Percentiles rank a stretch among this genome's conserved stretches.
phyloP scores from a whole-genome alignment of 2,797 vertebrate genomes.

The Macrochelys suwanniensis region DNA sequence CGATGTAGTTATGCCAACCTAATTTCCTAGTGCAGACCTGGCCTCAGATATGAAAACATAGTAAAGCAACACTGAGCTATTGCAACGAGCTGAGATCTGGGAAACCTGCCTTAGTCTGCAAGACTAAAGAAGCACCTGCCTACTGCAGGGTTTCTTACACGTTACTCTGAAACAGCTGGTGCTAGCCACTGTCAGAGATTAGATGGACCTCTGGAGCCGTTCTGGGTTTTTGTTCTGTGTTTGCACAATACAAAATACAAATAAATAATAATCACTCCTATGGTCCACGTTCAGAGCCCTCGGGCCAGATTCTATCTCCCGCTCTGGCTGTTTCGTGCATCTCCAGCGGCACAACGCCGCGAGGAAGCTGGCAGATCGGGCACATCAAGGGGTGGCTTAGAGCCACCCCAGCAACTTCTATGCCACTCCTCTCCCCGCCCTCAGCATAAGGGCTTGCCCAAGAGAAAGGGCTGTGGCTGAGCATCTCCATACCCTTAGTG shows the following conservation, averaged over 20 bases:
- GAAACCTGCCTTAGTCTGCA: not conserved
- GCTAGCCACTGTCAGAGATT: not conserved
- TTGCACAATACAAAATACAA: not conserved
- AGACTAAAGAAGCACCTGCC: not conserved
- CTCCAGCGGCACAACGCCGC: slow-evolving; percentile 37
- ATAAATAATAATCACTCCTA: not conserved
- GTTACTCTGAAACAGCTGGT: not conserved
- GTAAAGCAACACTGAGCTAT: not conserved
- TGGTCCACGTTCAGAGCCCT: not conserved
- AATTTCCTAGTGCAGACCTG: not conserved
- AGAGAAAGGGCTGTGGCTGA: not conserved
- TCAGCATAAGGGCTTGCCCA: not conserved
- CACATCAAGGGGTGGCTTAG: not conserved
- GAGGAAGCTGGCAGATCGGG: slow-evolving; percentile 51
- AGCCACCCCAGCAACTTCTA: not conserved
- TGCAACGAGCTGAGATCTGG: not conserved
- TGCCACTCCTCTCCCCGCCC: not conserved
- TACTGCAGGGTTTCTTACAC: not conserved
- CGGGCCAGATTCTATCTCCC: not conserved
- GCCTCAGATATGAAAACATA: rapidly evolving
- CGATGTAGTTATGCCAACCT: not conserved
- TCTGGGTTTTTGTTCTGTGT: not conserved
- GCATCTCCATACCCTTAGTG: not conserved
- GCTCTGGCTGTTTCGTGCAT: not conserved
- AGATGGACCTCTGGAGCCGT: not conserved